Percentiles rank a stretch among this genome's conserved stretches.
Conservation (phyloP, 2,113 vertebrate species). For the Todiramphus chloris region DNA sequence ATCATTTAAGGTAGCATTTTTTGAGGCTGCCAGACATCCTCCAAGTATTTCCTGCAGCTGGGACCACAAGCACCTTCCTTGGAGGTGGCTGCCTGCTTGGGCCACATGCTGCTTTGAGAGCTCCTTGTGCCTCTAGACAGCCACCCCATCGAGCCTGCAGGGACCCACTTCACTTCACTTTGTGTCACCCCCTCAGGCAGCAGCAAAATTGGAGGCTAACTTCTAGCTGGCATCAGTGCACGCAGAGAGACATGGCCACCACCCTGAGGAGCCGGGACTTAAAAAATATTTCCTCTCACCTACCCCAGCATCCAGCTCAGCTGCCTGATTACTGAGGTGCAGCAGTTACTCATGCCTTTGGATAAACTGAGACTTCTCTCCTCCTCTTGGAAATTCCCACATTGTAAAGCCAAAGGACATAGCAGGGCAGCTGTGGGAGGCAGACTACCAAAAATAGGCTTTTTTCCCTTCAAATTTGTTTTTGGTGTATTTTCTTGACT, state of each 20-base stretch:
- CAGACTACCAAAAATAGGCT: not conserved
- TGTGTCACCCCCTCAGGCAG: not conserved
- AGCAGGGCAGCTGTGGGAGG: not conserved
- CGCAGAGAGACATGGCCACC: rapidly evolving
- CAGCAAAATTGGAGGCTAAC: not conserved
- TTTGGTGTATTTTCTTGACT: not conserved
- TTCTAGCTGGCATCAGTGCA: not conserved
- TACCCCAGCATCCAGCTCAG: not conserved
- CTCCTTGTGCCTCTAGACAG: not conserved
- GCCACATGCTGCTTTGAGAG: not conserved
- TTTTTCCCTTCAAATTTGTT: not conserved
- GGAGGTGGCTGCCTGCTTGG: not conserved
- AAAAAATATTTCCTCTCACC: not conserved
- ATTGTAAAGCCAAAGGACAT: not conserved
- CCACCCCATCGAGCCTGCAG: rapidly evolving
- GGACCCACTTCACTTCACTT: not conserved
- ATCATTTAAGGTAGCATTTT: not conserved
- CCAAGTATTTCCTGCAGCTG: slow-evolving; percentile 14
- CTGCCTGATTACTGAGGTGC: not conserved
- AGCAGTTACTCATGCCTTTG: rapidly evolving
- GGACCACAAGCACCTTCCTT: not conserved
- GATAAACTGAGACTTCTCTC: not conserved
- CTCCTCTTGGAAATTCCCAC: not conserved
- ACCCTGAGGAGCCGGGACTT: not conserved
- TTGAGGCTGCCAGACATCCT: not conserved